Conservation (phyloP, 2,797 vertebrate genomes). For the Danio albolineatus region DNA sequence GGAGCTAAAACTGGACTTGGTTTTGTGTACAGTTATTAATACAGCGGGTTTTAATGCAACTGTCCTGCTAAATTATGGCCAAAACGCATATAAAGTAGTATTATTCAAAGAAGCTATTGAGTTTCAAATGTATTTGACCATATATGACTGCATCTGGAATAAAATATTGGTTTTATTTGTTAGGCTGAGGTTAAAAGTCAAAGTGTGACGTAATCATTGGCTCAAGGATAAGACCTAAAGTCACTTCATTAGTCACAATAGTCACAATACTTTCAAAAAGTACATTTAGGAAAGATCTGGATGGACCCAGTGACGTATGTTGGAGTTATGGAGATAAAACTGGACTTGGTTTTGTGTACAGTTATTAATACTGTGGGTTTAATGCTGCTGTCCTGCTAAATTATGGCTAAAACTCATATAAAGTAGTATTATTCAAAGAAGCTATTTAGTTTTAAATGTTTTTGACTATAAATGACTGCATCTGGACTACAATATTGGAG, state of each 20-base stretch:
- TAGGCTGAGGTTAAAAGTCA: constrained; percentile 24
- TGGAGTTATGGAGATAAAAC: constrained; percentile 16
- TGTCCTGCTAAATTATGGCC: neutral
- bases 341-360: neutral
- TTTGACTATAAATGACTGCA: neutral
- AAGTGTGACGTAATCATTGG: constrained; percentile 1
- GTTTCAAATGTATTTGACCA: neutral
- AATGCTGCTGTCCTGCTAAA: neutral
- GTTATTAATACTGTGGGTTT: neutral
- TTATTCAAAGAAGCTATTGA: neutral
- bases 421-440: neutral
- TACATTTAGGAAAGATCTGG: too few species aligned
- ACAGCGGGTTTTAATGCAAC: neutral
- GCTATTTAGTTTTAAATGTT: neutral
- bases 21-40: neutral
- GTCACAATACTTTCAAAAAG: too few species aligned
- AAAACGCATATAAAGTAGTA: neutral
- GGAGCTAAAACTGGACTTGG: constrained; percentile 14
- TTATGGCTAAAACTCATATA: neutral
- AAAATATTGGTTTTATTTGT: neutral
- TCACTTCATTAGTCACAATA: too few species aligned
- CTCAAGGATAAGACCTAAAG: neutral
- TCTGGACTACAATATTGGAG: neutral
- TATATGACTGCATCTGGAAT: neutral
- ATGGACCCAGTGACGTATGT: too few species aligned